Base-by-base conservation (phyloP, 2,797 vertebrate genomes). In the Micromesistius poutassou region DNA sequence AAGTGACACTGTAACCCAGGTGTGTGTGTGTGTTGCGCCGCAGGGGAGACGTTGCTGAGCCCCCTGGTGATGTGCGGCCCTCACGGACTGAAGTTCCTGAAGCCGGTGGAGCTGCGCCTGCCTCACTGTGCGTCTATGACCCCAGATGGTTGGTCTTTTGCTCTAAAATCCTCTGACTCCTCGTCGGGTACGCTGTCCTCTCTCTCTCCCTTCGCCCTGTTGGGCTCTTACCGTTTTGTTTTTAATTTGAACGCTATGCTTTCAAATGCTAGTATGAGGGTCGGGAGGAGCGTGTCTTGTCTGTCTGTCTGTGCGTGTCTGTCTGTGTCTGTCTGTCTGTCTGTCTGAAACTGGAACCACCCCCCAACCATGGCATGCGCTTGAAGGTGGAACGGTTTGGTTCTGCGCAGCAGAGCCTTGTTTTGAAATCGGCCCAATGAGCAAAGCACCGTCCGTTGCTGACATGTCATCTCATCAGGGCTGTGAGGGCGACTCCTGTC, bases 111-210 rank as follows among this genome's bases (percentile, higher is more conserved):
- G 95, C 98, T 99, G 31, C 98, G 98, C 93, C 90, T 99, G 85
- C 98, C 98, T 95, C 98, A 99, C 89, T 99, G 98, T 98, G 97
- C 98, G 96, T 98, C 98, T 92, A 99, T 99, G 98, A 99, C 97
- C 94, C 98, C 98, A 97, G 98, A 99, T 97, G 97, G 98, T 99
- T 99, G 98, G 98, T 99, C 98, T 98, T 99, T 99, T 98, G 98
- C 97, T 98, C 98, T 99, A 97, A 97, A 96, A 96, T 97, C 95
- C 93, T 97, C 96, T 93, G 96, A 96, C 95, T 96, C 96, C 94
- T 96, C 95, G 95, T 96, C 96, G 95, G 96, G 96, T 97, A 95
- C 88, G 97, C 97, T 96, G 95, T 96, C 94, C 95, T 96, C 96
- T 95, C 95, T 96, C 95, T 96, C 93, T 94, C 93, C 93, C 96